Evolutionary conservation across 2,888 invertebrate genomes (phyloP), one percentile per base, ranked within the genome.

Genomic region (Drosophila rellima): DNA sequence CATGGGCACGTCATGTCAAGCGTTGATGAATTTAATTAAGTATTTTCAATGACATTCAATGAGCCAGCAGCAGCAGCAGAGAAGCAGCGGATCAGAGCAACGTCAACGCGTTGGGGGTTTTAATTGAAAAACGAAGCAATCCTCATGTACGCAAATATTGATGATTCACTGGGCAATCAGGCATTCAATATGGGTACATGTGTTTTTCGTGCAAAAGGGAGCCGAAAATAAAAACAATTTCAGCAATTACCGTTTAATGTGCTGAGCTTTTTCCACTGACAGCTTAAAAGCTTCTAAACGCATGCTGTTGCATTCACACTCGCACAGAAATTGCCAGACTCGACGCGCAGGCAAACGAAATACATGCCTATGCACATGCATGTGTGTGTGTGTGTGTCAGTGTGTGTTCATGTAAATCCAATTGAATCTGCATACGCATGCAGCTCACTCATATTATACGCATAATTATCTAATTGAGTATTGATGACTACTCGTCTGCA

Each of bases 11-110:
- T 65, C 72, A 73, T 77, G 84, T 88, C 81, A 83, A 80, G 81
- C 88, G 84, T 71, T 88, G 81, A 88, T 87, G 81, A 85, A 83
- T 88, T 83, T 83, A 85, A 85, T 83, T 83, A 85, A 82, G 86
- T 88, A 85, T 79, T 88, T 82, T 77, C 88, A 88, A 82, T 82
- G 83, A 73, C 80, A 77, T 72, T 67, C 88, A 77, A 79, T 77
- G 67, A 67, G 15, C 61, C 44, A 59, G 59, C 13, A 37, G 29
- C 37, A 31, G 45, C 23, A 23, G 1, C 10, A 45, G 62, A 23
- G 1, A 10, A 45, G 62, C 45, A 48, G 39, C 50, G 59, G 60
- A 69, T 60, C 68, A 62, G 59, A 42, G 13, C 44, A 67, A 60
- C 50, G 51, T 55, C 50, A 68, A 65, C 64, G 51, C 52, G 42